phyloP scores from a whole-genome alignment of 2,797 vertebrate genomes.

The Discoglossus pictus region DNA sequence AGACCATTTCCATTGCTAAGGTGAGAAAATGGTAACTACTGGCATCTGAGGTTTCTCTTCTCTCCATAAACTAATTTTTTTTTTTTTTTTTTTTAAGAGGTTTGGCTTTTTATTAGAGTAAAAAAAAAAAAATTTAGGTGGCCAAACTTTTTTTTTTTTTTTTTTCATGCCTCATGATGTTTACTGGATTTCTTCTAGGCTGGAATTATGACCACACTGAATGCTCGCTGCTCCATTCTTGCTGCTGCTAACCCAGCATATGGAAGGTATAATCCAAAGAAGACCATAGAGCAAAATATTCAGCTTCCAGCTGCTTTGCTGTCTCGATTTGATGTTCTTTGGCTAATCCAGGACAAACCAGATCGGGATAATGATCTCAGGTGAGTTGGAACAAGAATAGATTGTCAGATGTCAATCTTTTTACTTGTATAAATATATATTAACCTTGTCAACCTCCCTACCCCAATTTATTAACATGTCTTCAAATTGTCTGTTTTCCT shows the following conservation, averaged over 20 bases:
- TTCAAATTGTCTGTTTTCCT: background rate
- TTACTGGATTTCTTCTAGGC: conserved; percentile 64
- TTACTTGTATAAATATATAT: no score
- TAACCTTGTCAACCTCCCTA: no score
- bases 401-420: no score
- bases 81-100: no score
- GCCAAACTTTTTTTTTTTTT: no score
- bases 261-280: conserved; percentile 87
- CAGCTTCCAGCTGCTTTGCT: conserved; percentile 88
- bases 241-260: conserved; percentile 89
- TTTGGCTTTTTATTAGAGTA: no score
- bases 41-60: background rate
- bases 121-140: no score
- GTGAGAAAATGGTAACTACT: conserved; percentile 55
- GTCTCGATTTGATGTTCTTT: conserved; percentile 89
- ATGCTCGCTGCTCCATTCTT: conserved; percentile 90
- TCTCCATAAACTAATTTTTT: no score
- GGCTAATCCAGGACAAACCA: conserved; percentile 91
- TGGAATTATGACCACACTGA: conserved; percentile 89
- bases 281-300: conserved; percentile 87
- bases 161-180: background rate
- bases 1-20: conserved; percentile 94
- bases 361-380: conserved; percentile 84
- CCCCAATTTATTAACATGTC: no score
- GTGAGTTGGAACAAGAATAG: no score